Conservation (phyloP, 2,797 vertebrate genomes). For the Basileuterus tristriatus region DNA sequence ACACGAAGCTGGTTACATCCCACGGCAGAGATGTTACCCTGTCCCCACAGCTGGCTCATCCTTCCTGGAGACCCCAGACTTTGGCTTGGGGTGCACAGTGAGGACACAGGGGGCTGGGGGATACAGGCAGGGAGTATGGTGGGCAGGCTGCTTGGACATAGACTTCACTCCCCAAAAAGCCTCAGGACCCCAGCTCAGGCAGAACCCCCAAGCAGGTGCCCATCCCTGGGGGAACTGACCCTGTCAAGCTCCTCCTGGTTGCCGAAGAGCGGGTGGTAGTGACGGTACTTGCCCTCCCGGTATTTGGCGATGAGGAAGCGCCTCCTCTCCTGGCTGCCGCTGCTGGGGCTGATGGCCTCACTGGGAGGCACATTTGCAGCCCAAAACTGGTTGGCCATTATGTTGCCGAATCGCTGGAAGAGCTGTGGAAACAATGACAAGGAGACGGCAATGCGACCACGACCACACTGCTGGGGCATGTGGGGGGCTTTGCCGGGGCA, state of each 20-base stretch:
- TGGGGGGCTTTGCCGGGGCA: background rate
- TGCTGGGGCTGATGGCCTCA: slow-evolving; percentile 82
- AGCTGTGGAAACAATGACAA: slow-evolving; percentile 73
- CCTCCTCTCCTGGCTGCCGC: slow-evolving; percentile 80
- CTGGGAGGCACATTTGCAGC: slow-evolving; percentile 93
- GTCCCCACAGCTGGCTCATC: background rate
- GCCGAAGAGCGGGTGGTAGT: slow-evolving; percentile 90
- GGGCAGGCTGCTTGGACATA: background rate
- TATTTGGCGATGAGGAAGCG: slow-evolving; percentile 89
- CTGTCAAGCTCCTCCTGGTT: slow-evolving; percentile 92
- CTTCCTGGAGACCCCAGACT: background rate
- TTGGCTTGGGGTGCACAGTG: background rate
- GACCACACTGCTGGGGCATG: background rate
- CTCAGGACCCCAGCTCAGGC: background rate
- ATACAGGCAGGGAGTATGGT: background rate
- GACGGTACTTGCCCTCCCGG: slow-evolving; percentile 92
- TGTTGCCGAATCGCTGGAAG: slow-evolving; percentile 86
- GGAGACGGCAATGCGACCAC: fast-evolving
- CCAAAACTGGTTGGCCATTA: slow-evolving; percentile 89
- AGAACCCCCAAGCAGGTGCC: fast-evolving
- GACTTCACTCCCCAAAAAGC: background rate
- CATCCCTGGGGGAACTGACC: slow-evolving; percentile 63
- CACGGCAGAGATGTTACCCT: fast-evolving
- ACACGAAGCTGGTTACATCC: background rate
- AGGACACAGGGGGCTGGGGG: background rate